These are phyloP conservation scores for Strongylocentrotus purpuratus DNA, from an alignment of 35 echinoderm and acorn worm genomes.

Conservation along the genomic window DNA sequence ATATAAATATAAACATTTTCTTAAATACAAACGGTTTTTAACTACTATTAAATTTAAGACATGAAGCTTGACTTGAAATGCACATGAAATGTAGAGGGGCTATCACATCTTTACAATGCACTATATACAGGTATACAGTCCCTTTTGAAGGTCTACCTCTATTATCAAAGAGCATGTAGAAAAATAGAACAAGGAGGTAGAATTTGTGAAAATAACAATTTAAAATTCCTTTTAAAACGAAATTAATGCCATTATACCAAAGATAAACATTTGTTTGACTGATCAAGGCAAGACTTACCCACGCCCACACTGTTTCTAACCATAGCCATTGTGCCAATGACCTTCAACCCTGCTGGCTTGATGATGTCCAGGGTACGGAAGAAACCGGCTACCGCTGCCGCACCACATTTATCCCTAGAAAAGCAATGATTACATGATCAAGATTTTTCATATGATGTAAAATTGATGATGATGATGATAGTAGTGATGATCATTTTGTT, in stretches of 20 bases:
- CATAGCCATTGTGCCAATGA: slow-evolving; percentile 94
- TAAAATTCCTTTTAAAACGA: neutral
- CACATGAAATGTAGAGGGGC: too few relatives aligned
- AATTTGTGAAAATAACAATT: too few relatives aligned
- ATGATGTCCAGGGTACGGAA: slow-evolving; percentile 72
- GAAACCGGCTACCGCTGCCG: slow-evolving; percentile 90
- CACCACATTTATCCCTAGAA: slow-evolving; percentile 95
- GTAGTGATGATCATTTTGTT: neutral
- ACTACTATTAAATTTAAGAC: too few relatives aligned
- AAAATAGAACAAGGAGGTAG: too few relatives aligned
- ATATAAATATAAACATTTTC: too few relatives aligned
- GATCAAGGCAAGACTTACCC: slow-evolving; percentile 56
- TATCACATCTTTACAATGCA: too few relatives aligned
- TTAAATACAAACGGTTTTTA: too few relatives aligned
- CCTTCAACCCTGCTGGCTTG: slow-evolving; percentile 79
- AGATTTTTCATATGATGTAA: neutral
- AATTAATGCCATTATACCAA: neutral
- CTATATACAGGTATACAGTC: too few relatives aligned
- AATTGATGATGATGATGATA: neutral
- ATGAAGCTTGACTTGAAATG: too few relatives aligned
- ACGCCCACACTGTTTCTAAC: slow-evolving; percentile 94
- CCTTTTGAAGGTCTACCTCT: too few relatives aligned
- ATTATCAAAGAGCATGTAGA: too few relatives aligned
- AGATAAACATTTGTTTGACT: neutral
- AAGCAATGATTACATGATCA: neutral